Evolutionary conservation across 2,113 vertebrate genomes (phyloP).

Genomic region (Amphiprion percula): DNA sequence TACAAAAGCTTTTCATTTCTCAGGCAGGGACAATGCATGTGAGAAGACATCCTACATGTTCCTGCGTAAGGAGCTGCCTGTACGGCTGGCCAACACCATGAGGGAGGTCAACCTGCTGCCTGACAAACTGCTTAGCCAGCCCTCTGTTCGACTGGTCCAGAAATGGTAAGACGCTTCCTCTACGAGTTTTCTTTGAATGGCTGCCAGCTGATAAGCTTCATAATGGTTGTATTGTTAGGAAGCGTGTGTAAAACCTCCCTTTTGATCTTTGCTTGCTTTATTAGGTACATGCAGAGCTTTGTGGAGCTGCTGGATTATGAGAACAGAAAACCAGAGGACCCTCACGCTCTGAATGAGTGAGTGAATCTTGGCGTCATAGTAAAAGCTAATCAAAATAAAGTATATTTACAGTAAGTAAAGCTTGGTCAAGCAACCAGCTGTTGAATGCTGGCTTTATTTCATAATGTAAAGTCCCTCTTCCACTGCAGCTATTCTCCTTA

Average conservation of each 20-base stretch:
- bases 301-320: conserved; percentile 94
- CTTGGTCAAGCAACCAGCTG: conserved; percentile 19
- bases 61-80: conserved; percentile 94
- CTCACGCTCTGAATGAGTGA: conserved; percentile 91
- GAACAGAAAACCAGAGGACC: conserved; percentile 91
- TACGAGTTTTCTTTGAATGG: too few relatives aligned
- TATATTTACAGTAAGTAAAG: background rate
- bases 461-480: background rate
- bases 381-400: conserved; percentile 5
- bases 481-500: conserved; percentile 22
- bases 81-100: conserved; percentile 96
- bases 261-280: conserved; percentile 48
- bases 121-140: conserved; percentile 92
- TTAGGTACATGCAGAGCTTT: conserved; percentile 98
- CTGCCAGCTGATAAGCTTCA: background rate
- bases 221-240: background rate
- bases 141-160: conserved; percentile 91
- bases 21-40: conserved; percentile 95
- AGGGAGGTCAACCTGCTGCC: conserved; percentile 95
- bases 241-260: conserved; percentile 6
- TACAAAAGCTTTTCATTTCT: background rate
- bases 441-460: background rate
- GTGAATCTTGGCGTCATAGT: conserved; percentile 58
- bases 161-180: conserved; percentile 86
- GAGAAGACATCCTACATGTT: conserved; percentile 98